Conservation (phyloP, 92 coral and sea anemone genomes). For the Zoanthus sociatus region DNA sequence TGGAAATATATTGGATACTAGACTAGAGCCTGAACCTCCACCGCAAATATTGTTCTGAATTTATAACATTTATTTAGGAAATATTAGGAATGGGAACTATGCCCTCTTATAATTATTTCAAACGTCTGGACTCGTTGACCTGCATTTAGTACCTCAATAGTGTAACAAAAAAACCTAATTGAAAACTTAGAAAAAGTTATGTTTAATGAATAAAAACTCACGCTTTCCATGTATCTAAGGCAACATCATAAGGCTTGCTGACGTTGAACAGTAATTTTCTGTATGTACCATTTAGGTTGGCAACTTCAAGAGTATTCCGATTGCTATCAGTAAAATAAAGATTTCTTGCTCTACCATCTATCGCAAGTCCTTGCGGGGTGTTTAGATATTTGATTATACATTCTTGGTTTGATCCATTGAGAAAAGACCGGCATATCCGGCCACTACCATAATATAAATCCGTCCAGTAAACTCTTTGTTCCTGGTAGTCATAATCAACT, state of each 20-base stretch:
- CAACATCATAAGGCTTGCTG: conserved; percentile 7
- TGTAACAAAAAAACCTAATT: too few species aligned
- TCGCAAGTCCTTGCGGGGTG: conserved; percentile 16
- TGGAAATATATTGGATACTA: too few species aligned
- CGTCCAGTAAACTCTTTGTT: conserved; percentile 18
- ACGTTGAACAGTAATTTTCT: conserved; percentile 9
- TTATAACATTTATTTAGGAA: too few species aligned
- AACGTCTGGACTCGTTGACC: too few species aligned
- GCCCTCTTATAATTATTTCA: too few species aligned
- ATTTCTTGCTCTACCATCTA: conserved; percentile 28
- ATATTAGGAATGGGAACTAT: too few species aligned
- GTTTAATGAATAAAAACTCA: neutral
- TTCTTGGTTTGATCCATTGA: neutral
- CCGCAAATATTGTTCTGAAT: too few species aligned
- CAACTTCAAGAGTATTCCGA: conserved; percentile 10
- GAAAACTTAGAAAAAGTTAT: too few species aligned
- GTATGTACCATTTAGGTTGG: neutral
- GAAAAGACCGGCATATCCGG: neutral
- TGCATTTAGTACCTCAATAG: too few species aligned
- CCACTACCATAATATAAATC: neutral
- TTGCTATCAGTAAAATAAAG: conserved; percentile 5
- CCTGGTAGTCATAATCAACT: conserved; percentile 38
- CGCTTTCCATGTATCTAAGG: conserved; percentile 24
- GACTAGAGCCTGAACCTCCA: too few species aligned
- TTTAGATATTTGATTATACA: neutral